Base-by-base conservation (phyloP, 2,113 vertebrate species). In the Sapajus apella region DNA sequence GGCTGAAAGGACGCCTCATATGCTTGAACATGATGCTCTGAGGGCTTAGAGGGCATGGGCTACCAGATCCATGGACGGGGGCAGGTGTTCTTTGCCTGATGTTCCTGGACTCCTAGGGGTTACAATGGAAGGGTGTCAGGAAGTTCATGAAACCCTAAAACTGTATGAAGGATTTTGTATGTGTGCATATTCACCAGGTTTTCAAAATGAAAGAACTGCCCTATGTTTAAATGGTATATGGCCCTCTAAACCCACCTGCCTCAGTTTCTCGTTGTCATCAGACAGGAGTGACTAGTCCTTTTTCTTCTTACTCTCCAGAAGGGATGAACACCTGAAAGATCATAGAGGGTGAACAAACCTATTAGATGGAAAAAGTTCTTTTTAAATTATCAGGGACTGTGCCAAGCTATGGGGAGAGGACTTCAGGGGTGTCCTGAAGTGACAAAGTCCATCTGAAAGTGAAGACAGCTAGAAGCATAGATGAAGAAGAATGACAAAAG, bases 201-300 rank as follows among this genome's bases (percentile, higher is more conserved):
- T 66, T 95, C 76, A 68, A 68, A 92, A 89, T 37, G 55, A 32
- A 82, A 73, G 76, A 85, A 52, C 14, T 52, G 77, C 23, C 56
- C 43, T 94, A 1, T 68, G 64, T 87, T 93, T 96, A 90, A 92
- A 90, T 73, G 30, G 7, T 73, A 90, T 45, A 56, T 45, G 83
- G 14, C 47, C 47, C 52, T 88, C 43, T 50, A 35, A 21, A 30
- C 5, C 35, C 70, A 50, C 40, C 40, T 80, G 40, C 30, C 45
- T 72, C 14, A 1, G 32, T 83, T 92, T 91, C 9, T 17, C 11
- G 25, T 93, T 87, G n/a, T 95, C 47, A 73, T 80, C 73, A 91
- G 96, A 87, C 25, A 61, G 64, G 47, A 93, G 21, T 55, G 35
- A 81, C 58, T 32, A 35, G 30, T 68, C 37, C 12, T 68, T 7